A percentile compares a stretch with the other conserved stretches of the same genome.
Conservation (phyloP, 92 coral and sea anemone genomes). For the Ricordea florida region DNA sequence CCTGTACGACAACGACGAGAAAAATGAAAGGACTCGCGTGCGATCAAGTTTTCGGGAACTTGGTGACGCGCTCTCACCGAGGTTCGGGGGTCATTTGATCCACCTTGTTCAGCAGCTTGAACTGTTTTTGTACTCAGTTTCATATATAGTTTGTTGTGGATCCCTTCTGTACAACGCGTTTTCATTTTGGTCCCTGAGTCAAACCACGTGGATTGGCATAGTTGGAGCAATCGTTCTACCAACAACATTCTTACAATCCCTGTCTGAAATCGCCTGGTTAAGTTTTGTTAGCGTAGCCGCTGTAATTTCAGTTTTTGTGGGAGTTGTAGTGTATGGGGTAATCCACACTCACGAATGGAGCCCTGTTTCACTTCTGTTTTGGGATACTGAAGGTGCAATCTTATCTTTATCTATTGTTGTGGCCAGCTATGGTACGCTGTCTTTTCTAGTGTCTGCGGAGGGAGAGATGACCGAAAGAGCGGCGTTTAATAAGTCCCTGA, state of each 20-base stretch:
- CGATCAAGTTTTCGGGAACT: conserved; percentile 42
- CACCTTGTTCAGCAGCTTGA: not conserved
- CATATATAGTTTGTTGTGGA: conserved; percentile 50
- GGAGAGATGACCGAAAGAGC: not conserved
- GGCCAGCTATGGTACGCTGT: not conserved
- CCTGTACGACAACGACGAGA: conserved; percentile 26
- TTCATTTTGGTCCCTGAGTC: conserved; percentile 10
- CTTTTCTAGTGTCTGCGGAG: not conserved
- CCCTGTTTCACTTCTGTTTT: not conserved
- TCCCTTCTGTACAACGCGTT: conserved; percentile 23
- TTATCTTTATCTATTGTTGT: not conserved
- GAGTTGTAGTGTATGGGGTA: not conserved
- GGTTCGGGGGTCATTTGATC: conserved; percentile 22
- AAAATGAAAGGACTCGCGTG: conserved; percentile 12
- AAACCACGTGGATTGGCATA: conserved; percentile 18
- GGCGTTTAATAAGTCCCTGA: not conserved
- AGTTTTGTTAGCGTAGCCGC: not conserved
- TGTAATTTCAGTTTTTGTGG: not conserved
- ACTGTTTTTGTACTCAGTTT: not conserved
- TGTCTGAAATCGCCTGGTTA: not conserved
- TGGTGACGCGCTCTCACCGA: conserved; percentile 39
- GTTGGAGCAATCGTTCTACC: conserved; percentile 37
- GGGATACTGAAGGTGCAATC: not conserved
- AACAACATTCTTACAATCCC: conserved; percentile 17
- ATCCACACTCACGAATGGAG: not conserved